These are phyloP conservation scores for Mamestra brassicae DNA, from an alignment of 2,888 invertebrate genomes.

Conservation along the genomic window DNA sequence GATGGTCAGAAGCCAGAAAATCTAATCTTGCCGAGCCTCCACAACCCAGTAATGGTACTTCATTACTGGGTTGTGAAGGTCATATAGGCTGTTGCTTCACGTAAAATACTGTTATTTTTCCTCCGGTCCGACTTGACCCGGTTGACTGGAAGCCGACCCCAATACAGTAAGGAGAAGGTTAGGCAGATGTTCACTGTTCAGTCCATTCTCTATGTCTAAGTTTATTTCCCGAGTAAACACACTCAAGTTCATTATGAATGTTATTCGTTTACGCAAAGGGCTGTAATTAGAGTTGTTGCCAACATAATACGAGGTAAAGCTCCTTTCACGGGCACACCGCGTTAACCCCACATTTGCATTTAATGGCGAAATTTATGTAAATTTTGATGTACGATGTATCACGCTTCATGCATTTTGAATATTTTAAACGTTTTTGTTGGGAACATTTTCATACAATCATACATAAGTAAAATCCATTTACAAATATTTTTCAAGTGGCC, in stretches of 20 bases:
- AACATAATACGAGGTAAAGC: constrained; percentile 49
- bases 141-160: too few relatives aligned
- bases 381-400: constrained; percentile 57
- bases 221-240: constrained; percentile 21
- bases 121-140: too few relatives aligned
- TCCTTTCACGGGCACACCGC: constrained; percentile 16
- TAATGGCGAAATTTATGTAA: constrained; percentile 64
- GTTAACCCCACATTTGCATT: constrained; percentile 62
- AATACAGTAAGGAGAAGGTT: too few relatives aligned
- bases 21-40: too few relatives aligned
- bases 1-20: too few relatives aligned
- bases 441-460: neutral
- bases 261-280: constrained; percentile 53
- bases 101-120: too few relatives aligned
- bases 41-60: too few relatives aligned
- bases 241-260: constrained; percentile 48
- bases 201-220: neutral
- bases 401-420: constrained; percentile 54
- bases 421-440: constrained; percentile 43
- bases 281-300: constrained; percentile 54
- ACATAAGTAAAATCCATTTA: neutral
- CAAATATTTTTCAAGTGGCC: too few relatives aligned
- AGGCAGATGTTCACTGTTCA: neutral
- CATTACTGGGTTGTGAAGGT: too few relatives aligned
- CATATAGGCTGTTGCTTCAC: too few relatives aligned